Base-by-base conservation (phyloP, 2,113 vertebrate genomes). In the Scalopus aquaticus region DNA sequence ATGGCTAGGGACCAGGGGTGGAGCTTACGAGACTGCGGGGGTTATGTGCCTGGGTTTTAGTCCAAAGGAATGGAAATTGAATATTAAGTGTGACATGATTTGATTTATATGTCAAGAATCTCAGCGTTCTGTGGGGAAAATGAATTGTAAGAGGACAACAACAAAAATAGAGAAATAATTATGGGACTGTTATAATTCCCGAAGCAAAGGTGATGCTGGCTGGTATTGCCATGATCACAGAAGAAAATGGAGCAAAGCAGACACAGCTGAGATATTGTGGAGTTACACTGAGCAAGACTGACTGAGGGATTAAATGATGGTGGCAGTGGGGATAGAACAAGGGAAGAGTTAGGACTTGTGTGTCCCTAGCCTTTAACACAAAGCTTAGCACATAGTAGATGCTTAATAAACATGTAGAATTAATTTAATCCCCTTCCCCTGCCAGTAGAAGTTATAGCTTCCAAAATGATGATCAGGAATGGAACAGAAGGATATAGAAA, bases 141-240 rank as follows among this genome's bases (percentile, higher is more conserved):
- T 13, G 10, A 51, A 4, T 42, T 90, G 17, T 10, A 77, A 3
- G 3, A 5, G 5, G 30, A 54, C 7, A 62, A 65, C 28, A 90
- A 60, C 16, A 30, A 39, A 64, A 95, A 65, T 5, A 62, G 16
- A 15, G 42, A 32, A 51, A 16, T 8, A 8, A 3, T 32, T 44
- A 12, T 1, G 4, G 44, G 62, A 46, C 0, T 7, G 0, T 6
- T 5, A 0, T 0, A 13, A 10, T 28, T 1, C 12, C 87, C 64
- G 6, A 58, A n/a, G 10, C 49, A 67, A 74, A 90, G 81, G 10
- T 6, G 2, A 24, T 35, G 7, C 16, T 90, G 60, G 24, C 67
- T 56, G 46, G 13, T 85, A 64, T 24, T 67, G 15, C 49, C 46
- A 30, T 2, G 24, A 20, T 20, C 30, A 6, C 5, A 87, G 79